phyloP scores from a whole-genome alignment of 2,888 invertebrate genomes.

The Drosophila lacicola region DNA sequence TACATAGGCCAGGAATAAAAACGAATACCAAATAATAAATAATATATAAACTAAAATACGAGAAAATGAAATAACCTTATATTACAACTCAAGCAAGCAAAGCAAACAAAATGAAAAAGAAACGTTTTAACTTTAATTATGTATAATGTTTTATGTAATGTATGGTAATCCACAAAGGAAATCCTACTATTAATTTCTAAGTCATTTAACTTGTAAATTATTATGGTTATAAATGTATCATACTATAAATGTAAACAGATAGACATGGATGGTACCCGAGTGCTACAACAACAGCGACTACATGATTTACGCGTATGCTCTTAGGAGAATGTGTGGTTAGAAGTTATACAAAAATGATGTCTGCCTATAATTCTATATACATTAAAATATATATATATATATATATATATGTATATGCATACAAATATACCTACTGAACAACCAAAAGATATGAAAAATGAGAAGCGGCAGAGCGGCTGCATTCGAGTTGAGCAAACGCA shows the following conservation, averaged over 20 bases:
- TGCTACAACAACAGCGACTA: constrained; percentile 17
- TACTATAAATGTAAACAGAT: constrained; percentile 43
- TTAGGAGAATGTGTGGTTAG: constrained; percentile 42
- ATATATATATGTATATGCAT: constrained; percentile 18
- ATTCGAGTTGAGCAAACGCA: constrained; percentile 53
- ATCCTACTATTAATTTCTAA: constrained; percentile 80
- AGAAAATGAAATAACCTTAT: constrained; percentile 17
- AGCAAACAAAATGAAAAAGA: constrained; percentile 32
- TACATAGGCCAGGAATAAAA: constrained; percentile 63
- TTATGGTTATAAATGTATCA: constrained; percentile 78
- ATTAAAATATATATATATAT: constrained; percentile 47
- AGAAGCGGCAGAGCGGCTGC: constrained; percentile 42
- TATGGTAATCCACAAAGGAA: constrained; percentile 69
- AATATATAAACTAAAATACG: constrained; percentile 24
- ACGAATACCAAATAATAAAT: constrained; percentile 10
- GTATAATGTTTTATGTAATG: constrained; percentile 74
- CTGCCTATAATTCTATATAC: constrained; percentile 54
- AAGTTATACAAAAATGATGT: constrained; percentile 51
- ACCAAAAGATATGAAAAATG: constrained; percentile 17
- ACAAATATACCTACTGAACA: constrained; percentile 51
- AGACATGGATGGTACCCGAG: constrained; percentile 16
- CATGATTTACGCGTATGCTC: constrained; percentile 36
- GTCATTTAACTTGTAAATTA: constrained; percentile 79
- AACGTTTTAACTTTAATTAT: constrained; percentile 75
- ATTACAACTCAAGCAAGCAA: constrained; percentile 25